phyloP scores from a whole-genome alignment of 2,797 vertebrate species.

The Valencia hispanica region DNA sequence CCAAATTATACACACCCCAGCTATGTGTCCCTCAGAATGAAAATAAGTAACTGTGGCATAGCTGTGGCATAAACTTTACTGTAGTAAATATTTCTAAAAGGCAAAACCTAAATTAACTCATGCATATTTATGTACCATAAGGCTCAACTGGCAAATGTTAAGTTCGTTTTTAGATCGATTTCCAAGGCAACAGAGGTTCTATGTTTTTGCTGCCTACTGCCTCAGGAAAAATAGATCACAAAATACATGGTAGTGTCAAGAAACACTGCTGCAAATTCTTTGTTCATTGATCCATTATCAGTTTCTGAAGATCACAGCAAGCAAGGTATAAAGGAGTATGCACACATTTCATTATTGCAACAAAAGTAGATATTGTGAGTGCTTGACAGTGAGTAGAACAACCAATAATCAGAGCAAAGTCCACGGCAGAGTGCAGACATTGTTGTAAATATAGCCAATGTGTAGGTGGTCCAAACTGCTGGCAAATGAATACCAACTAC shows the following conservation, averaged over 20 bases:
- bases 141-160: constrained; percentile 31
- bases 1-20: neutral
- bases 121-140: constrained; percentile 7
- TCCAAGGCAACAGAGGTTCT: constrained; percentile 63
- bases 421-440: constrained; percentile 61
- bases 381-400: constrained; percentile 52
- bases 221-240: constrained; percentile 18
- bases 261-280: constrained; percentile 6
- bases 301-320: constrained; percentile 6
- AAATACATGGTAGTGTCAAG: constrained; percentile 11
- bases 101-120: neutral
- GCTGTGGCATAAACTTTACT: neutral
- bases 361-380: constrained; percentile 42
- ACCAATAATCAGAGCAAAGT: constrained; percentile 67
- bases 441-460: constrained; percentile 70
- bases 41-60: neutral
- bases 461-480: constrained; percentile 75
- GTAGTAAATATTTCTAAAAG: neutral
- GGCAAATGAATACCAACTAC: constrained; percentile 67
- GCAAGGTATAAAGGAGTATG: constrained; percentile 23
- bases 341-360: constrained; percentile 42
- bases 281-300: constrained; percentile 39
- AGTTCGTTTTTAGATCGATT: constrained; percentile 49
- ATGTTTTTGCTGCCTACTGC: constrained; percentile 16
- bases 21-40: neutral